These are phyloP conservation scores for Daubentonia madagascariensis DNA, from an alignment of 2,113 vertebrate genomes.

Conservation along the genomic window DNA sequence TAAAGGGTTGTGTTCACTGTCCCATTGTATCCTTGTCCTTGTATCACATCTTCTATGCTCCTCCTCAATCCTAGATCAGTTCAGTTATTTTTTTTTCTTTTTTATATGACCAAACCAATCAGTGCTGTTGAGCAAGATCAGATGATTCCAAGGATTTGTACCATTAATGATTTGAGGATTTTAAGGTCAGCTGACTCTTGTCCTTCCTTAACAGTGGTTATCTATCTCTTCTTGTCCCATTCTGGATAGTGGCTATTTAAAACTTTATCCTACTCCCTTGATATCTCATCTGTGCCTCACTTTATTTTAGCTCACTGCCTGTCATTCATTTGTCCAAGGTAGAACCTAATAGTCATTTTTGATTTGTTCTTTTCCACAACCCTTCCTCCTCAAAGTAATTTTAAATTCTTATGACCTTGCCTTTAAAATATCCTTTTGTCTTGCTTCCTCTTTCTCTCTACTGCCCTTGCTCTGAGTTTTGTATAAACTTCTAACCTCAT, in stretches of 20 bases:
- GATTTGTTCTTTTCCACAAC: background rate
- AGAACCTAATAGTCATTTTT: background rate
- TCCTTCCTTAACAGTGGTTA: background rate
- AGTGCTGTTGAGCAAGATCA: background rate
- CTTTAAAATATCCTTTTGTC: conserved; percentile 23
- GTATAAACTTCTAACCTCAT: background rate
- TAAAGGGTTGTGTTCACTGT: background rate
- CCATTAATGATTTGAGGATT: background rate
- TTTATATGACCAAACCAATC: background rate
- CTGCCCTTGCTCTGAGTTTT: conserved; percentile 17
- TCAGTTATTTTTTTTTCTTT: background rate
- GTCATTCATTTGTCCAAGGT: background rate
- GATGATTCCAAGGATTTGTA: background rate
- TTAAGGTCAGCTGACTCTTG: background rate
- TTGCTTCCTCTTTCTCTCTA: background rate
- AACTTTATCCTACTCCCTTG: background rate
- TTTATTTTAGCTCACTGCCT: background rate
- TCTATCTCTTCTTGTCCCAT: background rate
- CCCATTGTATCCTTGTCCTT: background rate
- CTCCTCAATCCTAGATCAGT: background rate
- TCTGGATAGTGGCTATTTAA: background rate
- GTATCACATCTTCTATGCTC: background rate
- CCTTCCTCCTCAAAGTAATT: background rate
- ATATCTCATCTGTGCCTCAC: background rate
- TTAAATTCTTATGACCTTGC: conserved; percentile 7